These are phyloP conservation scores for Litocranius walleri DNA, from an alignment of 2,113 vertebrate genomes.

Conservation along the genomic window DNA sequence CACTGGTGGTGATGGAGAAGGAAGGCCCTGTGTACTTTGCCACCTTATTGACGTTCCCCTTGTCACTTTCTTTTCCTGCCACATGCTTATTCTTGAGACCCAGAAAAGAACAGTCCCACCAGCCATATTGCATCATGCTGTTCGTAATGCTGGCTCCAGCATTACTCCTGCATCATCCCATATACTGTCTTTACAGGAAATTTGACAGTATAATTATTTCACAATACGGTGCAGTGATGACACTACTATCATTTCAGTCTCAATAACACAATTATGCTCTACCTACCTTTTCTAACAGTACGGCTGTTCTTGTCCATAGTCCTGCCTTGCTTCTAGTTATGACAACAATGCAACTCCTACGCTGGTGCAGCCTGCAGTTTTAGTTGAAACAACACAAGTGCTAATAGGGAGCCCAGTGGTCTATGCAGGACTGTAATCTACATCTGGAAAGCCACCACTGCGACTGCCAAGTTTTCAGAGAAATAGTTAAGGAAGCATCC, in stretches of 20 bases:
- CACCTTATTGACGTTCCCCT: not conserved
- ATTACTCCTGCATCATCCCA: not conserved
- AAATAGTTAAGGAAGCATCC: not conserved
- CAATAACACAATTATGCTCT: not conserved
- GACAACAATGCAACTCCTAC: not conserved
- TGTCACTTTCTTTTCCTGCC: not conserved
- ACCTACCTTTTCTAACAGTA: not conserved
- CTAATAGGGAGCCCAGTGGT: not conserved
- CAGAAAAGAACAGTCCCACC: not conserved
- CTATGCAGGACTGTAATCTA: accelerated
- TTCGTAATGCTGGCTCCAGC: not conserved
- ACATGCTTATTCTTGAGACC: not conserved
- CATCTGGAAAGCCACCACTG: not conserved
- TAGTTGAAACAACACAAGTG: not conserved
- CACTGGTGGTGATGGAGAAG: not conserved
- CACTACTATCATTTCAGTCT: not conserved
- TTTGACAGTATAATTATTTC: not conserved
- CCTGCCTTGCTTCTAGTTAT: not conserved
- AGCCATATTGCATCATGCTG: too few species aligned
- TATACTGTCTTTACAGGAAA: not conserved
- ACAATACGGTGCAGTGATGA: accelerated
- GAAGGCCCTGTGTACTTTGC: not conserved
- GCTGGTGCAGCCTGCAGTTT: not conserved
- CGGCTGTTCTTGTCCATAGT: not conserved
- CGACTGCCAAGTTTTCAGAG: not conserved